These are phyloP conservation scores for Pionites leucogaster DNA, from an alignment of 2,113 vertebrate species.

Conservation along the genomic window DNA sequence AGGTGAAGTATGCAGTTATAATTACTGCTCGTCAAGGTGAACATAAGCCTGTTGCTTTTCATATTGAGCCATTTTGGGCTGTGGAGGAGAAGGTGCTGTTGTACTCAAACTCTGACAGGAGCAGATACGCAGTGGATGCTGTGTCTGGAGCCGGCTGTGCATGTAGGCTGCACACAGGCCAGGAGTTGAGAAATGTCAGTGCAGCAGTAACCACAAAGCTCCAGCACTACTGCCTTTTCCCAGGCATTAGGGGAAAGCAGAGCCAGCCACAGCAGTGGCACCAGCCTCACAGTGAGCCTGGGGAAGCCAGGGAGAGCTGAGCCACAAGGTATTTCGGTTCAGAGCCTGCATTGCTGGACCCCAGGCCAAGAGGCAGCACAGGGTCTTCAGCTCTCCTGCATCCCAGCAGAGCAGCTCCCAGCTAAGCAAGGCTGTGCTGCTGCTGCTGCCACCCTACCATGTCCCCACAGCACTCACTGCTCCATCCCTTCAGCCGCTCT, in stretches of 20 bases:
- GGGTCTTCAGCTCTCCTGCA: neutral
- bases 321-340: neutral
- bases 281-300: neutral
- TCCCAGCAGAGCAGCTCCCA: neutral
- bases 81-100: neutral
- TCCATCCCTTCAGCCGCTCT: too few relatives aligned
- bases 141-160: too few relatives aligned
- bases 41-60: neutral
- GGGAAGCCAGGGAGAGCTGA: neutral
- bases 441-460: neutral
- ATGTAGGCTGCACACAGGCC: neutral
- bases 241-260: neutral
- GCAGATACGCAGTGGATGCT: neutral
- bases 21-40: neutral
- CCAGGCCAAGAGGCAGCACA: accelerated
- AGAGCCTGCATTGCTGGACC: neutral
- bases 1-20: neutral
- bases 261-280: neutral
- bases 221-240: neutral
- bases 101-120: neutral
- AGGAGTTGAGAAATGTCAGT: too few relatives aligned
- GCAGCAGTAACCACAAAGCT: neutral
- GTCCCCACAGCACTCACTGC: neutral
- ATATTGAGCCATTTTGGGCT: neutral
- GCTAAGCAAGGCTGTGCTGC: neutral